Percentiles rank a stretch among this genome's conserved stretches.
Evolutionary conservation across 2,113 vertebrate species (phyloP).

Genomic region (Chionomys nivalis): DNA sequence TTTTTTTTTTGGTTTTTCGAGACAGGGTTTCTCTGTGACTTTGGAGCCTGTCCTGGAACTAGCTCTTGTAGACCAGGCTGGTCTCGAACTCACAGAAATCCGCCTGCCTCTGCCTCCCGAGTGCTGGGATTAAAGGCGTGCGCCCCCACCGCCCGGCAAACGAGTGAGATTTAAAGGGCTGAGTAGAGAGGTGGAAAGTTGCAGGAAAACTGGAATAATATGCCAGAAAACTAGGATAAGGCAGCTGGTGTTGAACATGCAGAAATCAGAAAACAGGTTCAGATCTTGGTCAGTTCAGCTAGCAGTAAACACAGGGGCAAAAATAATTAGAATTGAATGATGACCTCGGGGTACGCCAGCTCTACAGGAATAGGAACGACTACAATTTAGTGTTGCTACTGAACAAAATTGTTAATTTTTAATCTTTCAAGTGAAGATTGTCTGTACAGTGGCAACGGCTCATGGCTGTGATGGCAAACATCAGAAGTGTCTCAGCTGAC

Average conservation of each 20-base stretch:
- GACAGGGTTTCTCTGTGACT: too few relatives aligned
- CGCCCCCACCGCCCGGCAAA: too few relatives aligned
- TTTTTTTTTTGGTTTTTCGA: too few relatives aligned
- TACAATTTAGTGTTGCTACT: not conserved
- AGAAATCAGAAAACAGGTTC: not conserved
- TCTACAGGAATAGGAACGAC: not conserved
- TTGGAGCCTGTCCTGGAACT: too few relatives aligned
- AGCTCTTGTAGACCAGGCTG: too few relatives aligned
- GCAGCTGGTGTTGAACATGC: not conserved
- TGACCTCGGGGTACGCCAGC: not conserved
- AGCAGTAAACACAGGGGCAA: not conserved
- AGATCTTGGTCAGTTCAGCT: not conserved
- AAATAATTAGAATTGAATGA: not conserved
- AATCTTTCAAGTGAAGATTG: constrained; percentile 28
- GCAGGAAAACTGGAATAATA: not conserved
- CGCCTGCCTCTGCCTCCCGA: too few relatives aligned
- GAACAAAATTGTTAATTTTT: constrained; percentile 31
- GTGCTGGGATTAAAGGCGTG: too few relatives aligned
- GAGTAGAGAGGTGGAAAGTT: not conserved
- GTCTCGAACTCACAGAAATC: too few relatives aligned
- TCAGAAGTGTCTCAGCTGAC: not conserved
- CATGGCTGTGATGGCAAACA: not conserved
- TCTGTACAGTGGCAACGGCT: not conserved
- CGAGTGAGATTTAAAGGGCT: not conserved
- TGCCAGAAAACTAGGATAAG: constrained; percentile 9